Conservation (phyloP, 2,888 invertebrate genomes). For the Antheraea yamamai region DNA sequence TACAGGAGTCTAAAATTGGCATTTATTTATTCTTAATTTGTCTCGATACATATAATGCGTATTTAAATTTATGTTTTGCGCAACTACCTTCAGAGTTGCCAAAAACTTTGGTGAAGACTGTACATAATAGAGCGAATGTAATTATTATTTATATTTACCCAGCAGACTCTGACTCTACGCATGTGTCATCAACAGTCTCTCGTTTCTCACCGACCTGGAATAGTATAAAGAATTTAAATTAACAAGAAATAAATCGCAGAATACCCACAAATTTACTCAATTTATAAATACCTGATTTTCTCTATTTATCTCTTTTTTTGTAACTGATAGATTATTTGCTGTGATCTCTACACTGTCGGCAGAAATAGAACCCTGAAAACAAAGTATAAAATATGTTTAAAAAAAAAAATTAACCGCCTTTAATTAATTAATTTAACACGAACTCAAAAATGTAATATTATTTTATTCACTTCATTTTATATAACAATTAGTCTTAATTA, state of each 20-base stretch:
- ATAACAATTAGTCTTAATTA: too few species aligned
- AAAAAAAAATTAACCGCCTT: background rate
- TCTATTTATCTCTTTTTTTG: conserved; percentile 42
- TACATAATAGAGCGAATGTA: background rate
- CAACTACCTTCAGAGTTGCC: too few species aligned
- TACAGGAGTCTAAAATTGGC: too few species aligned
- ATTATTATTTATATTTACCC: conserved; percentile 46
- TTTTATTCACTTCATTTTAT: too few species aligned
- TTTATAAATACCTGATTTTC: conserved; percentile 37
- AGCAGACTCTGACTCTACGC: conserved; percentile 68
- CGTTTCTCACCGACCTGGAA: conserved; percentile 47
- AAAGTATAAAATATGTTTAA: background rate
- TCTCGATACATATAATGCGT: too few species aligned
- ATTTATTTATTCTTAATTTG: too few species aligned
- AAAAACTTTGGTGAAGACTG: background rate
- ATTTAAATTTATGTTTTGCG: too few species aligned
- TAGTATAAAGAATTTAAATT: conserved; percentile 6
- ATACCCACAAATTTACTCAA: background rate
- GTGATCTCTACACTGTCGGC: conserved; percentile 68
- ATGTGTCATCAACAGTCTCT: conserved; percentile 59
- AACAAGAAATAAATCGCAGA: background rate
- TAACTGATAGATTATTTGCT: conserved; percentile 51
- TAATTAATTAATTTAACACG: too few species aligned
- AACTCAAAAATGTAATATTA: background rate
- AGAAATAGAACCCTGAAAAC: conserved; percentile 68